Conservation (phyloP, 2,888 invertebrate genomes). For the Dasypogon diadema region DNA sequence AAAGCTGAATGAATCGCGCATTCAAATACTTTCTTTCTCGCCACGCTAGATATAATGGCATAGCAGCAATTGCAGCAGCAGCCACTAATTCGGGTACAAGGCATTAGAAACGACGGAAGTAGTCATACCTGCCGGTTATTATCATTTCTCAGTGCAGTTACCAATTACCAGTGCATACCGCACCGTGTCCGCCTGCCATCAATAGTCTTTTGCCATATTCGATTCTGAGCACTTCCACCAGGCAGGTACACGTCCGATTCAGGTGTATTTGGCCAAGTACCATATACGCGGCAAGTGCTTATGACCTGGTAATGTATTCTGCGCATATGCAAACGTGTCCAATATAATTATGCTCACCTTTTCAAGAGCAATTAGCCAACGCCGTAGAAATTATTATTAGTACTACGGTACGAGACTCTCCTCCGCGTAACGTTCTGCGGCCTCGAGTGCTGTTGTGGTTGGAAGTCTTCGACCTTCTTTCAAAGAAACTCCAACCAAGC, state of each 20-base stretch:
- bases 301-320: conserved; percentile 11
- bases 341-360: neutral
- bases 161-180: neutral
- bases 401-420: neutral
- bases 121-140: conserved; percentile 3
- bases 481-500: neutral
- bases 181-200: neutral
- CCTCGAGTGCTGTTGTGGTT: conserved; percentile 9
- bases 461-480: conserved; percentile 19
- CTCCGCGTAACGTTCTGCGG: neutral
- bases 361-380: conserved; percentile 12
- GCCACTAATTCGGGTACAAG: conserved; percentile 15
- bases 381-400: neutral
- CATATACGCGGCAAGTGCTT: neutral
- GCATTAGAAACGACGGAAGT: conserved; percentile 35
- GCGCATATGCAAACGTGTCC: neutral
- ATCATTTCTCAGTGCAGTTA: conserved; percentile 6
- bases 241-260: neutral
- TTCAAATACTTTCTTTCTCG: conserved; percentile 1
- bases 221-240: neutral
- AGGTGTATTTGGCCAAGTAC: neutral
- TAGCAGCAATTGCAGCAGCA: neutral
- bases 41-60: neutral
- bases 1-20: neutral
- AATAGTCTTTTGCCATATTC: neutral